Percentiles rank a stretch among this genome's conserved stretches.
Conservation (phyloP, 2,113 vertebrate species). For the Sphyrna mokarran region DNA sequence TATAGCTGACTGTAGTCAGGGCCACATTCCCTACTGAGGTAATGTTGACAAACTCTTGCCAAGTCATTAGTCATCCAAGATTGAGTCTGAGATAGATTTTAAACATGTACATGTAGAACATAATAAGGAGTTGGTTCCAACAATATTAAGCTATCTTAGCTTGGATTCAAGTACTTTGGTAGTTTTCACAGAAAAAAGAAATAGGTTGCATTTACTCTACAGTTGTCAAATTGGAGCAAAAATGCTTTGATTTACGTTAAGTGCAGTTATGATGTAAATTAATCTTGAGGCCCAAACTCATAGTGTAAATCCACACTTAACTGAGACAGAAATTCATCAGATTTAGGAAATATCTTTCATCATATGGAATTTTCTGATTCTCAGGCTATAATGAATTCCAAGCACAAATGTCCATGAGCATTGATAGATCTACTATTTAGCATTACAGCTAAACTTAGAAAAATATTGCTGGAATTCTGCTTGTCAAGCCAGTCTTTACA, state of each 20-base stretch:
- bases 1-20: background rate
- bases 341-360: background rate
- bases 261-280: background rate
- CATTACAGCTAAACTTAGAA: background rate
- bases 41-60: background rate
- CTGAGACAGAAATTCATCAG: background rate
- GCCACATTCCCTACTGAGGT: background rate
- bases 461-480: background rate
- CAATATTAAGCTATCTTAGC: background rate
- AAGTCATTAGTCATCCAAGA: background rate
- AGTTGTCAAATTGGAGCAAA: background rate
- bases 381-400: background rate
- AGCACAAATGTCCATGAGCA: background rate
- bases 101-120: background rate
- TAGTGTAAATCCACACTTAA: background rate
- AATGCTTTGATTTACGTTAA: background rate
- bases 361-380: background rate
- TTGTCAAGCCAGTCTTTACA: background rate
- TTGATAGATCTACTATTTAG: background rate
- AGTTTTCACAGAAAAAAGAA: background rate
- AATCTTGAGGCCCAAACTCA: background rate
- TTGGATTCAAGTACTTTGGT: background rate
- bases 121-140: background rate
- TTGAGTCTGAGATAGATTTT: background rate
- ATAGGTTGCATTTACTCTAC: background rate